These are phyloP conservation scores for Anthoscopus minutus DNA, from an alignment of 2,113 vertebrate genomes.

Conservation along the genomic window DNA sequence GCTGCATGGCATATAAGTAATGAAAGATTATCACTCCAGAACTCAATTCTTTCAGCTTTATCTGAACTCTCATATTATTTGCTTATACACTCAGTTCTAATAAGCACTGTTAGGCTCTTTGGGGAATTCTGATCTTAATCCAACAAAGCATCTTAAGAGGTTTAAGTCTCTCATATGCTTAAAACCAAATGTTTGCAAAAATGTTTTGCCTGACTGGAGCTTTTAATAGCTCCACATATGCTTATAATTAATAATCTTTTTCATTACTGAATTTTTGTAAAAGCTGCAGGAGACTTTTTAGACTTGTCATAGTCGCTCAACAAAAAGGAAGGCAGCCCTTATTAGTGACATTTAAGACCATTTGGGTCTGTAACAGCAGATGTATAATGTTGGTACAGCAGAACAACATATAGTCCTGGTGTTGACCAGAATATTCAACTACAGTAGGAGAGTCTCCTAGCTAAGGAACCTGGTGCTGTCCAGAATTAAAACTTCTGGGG, in stretches of 20 bases:
- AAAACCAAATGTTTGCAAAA: neutral
- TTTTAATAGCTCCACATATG: constrained; percentile 1
- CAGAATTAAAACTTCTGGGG: neutral
- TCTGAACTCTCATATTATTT: neutral
- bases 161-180: neutral
- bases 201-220: neutral
- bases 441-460: neutral
- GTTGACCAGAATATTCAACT: neutral
- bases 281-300: neutral
- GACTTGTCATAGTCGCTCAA: neutral
- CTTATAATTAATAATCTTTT: neutral
- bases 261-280: neutral
- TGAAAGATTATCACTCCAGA: neutral
- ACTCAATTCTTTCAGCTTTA: neutral
- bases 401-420: neutral
- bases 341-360: constrained; percentile 1
- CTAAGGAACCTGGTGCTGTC: neutral
- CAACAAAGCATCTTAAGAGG: neutral
- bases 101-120: neutral
- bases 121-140: constrained; percentile 11
- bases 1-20: neutral
- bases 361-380: neutral
- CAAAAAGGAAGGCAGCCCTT: neutral
- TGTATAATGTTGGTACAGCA: neutral
- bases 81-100: neutral